Evolutionary conservation across 1,140 invertebrate species (phyloP).

Genomic region (Tetragonula clypearis): DNA sequence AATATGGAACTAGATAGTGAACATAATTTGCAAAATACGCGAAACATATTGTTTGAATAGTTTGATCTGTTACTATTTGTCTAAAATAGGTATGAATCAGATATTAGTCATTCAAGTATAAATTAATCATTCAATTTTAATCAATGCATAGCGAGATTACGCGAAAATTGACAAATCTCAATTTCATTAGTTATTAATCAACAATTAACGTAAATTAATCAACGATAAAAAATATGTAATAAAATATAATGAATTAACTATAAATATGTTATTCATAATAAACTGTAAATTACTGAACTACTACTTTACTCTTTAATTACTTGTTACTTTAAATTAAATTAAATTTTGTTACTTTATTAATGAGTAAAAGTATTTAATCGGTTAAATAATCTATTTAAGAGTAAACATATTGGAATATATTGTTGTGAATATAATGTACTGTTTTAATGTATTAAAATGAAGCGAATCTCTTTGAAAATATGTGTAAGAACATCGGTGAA

Average conservation of each 20-base stretch:
- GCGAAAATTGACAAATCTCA: background rate
- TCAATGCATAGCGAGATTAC: background rate
- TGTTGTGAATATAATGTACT: background rate
- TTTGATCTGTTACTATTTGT: background rate
- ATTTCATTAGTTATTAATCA: background rate
- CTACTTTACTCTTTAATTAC: too few species aligned
- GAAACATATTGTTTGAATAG: background rate
- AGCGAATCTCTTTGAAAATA: background rate
- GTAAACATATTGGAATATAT: background rate
- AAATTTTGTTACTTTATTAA: background rate
- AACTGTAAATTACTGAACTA: too few species aligned
- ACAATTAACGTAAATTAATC: slow-evolving; percentile 7
- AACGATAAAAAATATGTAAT: too few species aligned
- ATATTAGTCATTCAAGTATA: background rate
- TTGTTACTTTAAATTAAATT: too few species aligned
- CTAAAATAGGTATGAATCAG: background rate
- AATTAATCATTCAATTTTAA: background rate
- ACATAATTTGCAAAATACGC: background rate
- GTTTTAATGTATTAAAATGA: background rate
- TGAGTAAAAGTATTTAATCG: background rate
- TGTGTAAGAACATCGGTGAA: slow-evolving; percentile 1
- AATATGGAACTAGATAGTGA: too few species aligned
- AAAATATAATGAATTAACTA: background rate
- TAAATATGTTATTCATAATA: background rate
- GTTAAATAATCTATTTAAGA: background rate